Base-by-base conservation (phyloP, 1,140 invertebrate genomes). In the Zaprionus tsacasi region DNA sequence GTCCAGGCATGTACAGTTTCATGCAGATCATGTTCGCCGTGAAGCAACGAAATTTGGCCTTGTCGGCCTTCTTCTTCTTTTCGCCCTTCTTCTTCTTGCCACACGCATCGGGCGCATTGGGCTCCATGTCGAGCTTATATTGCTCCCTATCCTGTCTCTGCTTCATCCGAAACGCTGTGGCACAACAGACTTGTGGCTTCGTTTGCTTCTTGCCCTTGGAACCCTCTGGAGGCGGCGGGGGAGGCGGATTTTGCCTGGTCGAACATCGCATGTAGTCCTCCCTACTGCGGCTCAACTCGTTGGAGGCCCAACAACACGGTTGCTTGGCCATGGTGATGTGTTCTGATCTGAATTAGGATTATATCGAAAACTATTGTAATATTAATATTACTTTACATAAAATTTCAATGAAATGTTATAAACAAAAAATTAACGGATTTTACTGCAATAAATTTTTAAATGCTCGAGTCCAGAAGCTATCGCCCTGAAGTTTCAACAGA, bases 401-500 rank as follows among this genome's bases (percentile, higher is more conserved):
- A 61, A 57, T n/a, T 45, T 58, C 58, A 82, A 79, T 75, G n/a
- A 15, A 82, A 82, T 12, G 50, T 71, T 36, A 17, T n/a, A 52
- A 71, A 33, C 54, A 36, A 72, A 61, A 78, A n/a, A n/a, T n/a
- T n/a, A n/a, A 70, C 67, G 68, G 76, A 66, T 82, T 85, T 79
- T 52, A 63, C 71, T 65, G 48, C 40, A 40, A 52, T 55, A 30
- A 87, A 88, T 78, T 87, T 87, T 30, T 61, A 72, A 17, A 30
- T 43, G 64, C 70, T 55, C 57, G 48, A 70, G 68, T 77, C 80
- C 67, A 58, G 63, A 74, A 78, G 67, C 77, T 70, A 80, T 65
- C 80, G 60, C 76, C 77, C 70, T 70, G 70, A 87, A 82, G 67
- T 76, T 70, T 78, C 77, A 87, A 87, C 78, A 83, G 80, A 88